These are phyloP conservation scores for Nilaparvata lugens DNA, from an alignment of 1,140 invertebrate species.

Conservation along the genomic window DNA sequence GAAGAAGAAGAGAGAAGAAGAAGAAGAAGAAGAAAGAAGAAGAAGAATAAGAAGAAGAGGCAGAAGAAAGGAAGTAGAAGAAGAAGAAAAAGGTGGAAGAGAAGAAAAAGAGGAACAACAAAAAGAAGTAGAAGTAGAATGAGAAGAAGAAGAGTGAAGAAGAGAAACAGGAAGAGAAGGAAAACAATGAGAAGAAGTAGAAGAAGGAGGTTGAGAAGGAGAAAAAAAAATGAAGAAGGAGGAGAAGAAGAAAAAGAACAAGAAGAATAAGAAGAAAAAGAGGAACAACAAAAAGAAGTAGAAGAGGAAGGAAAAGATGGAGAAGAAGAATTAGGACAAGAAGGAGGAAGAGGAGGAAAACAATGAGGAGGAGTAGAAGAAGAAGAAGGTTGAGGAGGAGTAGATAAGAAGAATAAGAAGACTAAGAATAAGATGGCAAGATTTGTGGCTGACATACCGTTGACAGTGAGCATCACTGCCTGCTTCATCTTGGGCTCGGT, in stretches of 20 bases:
- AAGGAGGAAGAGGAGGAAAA: neutral
- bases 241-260: no score
- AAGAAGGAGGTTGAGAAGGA: no score
- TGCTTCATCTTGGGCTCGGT: conserved; percentile 69
- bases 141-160: no score
- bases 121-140: conserved; percentile 24
- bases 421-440: neutral
- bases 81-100: conserved; percentile 24
- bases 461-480: conserved; percentile 51
- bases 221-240: no score
- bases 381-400: neutral
- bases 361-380: neutral
- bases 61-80: neutral
- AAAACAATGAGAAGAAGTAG: no score
- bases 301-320: neutral
- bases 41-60: no score
- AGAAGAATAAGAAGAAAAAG: conserved; percentile 24
- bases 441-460: conserved; percentile 39
- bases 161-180: no score
- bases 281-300: conserved; percentile 20
- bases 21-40: conserved; percentile 1
- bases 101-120: conserved; percentile 17
- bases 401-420: neutral
- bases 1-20: neutral
- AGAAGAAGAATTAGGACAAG: neutral